Base-by-base conservation (phyloP, 92 coral and sea anemone genomes). In the Actinostola sp. region DNA sequence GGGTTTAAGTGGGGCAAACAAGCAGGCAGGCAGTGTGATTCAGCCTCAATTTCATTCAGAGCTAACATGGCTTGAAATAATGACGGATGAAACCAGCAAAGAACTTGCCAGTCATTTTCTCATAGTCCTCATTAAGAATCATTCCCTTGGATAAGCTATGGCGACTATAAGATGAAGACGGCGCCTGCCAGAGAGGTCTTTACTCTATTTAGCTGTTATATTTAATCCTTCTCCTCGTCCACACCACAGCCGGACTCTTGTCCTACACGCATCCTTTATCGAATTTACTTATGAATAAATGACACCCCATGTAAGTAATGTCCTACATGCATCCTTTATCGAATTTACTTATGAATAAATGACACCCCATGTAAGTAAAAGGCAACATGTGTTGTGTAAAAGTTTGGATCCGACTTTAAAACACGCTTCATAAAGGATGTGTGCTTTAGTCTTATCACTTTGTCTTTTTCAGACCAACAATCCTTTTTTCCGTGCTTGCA, bases 131-230 rank as follows among this genome's bases (percentile, higher is more conserved):
- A 59, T 55, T 15, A 4, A 72, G 60, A 25, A 79, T 55, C 0
- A 85, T 78, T 8, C 90, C 82, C 43, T 76, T 86, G 68, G 73
- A 55, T 80, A 76, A 10, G 80, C 60, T 24, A 78, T 77, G 21
- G 79, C 85, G 1, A 73, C 92, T n/a, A 87, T 82, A 20, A 86
- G 32, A 50, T 86, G 76, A 20, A 80, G 53, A 64, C 83, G 59
- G 32, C 77, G 42, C 11, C 92, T 84, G 54, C 82, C 86, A 29
- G 88, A 82, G 48, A 88, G 75, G 34, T 83, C 77, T 69, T 88
- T 88, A 41, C 79, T 50, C 31, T 83, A 88, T 51, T 73, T 82
- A 30, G 83, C 81, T 23, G 80, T 88, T n/a, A 78, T 57, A 27
- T 53, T 50, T 8, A 83, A 80, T 17, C 84, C 88, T 55, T 82